Evolutionary conservation across 2,797 vertebrate genomes (phyloP).

Genomic region (Diglossa cyanea): DNA sequence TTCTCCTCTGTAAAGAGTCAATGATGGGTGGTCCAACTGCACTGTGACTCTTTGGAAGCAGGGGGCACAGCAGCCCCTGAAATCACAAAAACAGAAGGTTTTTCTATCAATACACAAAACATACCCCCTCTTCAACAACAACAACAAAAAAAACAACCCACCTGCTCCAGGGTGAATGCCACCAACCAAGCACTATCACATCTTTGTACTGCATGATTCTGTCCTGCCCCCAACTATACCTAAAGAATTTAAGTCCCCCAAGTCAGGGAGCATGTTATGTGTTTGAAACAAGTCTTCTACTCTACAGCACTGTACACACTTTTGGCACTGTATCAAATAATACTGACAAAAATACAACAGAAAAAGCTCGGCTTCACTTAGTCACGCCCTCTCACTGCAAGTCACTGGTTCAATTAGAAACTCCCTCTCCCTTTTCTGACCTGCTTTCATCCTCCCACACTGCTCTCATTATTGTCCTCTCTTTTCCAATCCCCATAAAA

Average conservation of each 20-base stretch:
- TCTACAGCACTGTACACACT: neutral
- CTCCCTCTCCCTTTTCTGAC: constrained; percentile 57
- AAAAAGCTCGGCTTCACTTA: constrained; percentile 20
- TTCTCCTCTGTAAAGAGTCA: neutral
- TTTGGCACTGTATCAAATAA: constrained; percentile 41
- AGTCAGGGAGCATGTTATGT: neutral
- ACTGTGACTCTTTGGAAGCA: neutral
- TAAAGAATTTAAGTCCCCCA: neutral
- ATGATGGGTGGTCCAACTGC: neutral
- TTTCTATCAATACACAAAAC: neutral
- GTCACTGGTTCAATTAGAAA: constrained; percentile 53
- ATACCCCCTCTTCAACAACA: neutral
- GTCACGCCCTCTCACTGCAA: constrained; percentile 60
- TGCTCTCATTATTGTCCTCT: constrained; percentile 38
- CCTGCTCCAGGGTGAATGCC: constrained; percentile 56
- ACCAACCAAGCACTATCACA: constrained; percentile 12
- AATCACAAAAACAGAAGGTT: neutral
- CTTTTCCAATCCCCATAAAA: constrained; percentile 37
- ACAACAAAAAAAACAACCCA: neutral
- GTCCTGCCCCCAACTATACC: neutral
- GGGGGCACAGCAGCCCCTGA: neutral
- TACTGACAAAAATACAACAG: constrained; percentile 45
- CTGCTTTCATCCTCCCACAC: constrained; percentile 55
- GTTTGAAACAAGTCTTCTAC: neutral
- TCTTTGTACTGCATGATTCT: constrained; percentile 60